Evolutionary conservation across 92 coral and sea anemone species (phyloP).

Genomic region (Paragorgia papillata): DNA sequence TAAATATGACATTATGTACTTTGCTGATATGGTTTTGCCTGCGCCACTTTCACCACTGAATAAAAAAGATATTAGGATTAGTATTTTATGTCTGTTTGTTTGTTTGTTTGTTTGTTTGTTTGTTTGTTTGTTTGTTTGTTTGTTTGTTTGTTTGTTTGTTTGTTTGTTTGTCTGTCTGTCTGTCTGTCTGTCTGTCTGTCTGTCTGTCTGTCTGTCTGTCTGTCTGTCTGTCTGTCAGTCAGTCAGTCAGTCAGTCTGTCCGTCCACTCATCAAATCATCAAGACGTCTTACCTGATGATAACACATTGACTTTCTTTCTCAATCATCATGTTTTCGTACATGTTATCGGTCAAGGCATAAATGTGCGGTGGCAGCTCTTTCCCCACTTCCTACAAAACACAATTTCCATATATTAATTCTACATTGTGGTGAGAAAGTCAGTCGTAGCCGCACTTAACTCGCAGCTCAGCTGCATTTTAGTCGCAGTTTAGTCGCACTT

Average conservation of each 20-base stretch:
- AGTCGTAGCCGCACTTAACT: too few relatives aligned
- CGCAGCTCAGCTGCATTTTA: too few relatives aligned
- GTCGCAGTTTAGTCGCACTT: too few relatives aligned
- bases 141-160: too few relatives aligned
- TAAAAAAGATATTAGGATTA: background rate
- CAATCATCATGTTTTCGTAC: conserved; percentile 88
- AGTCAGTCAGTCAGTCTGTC: background rate
- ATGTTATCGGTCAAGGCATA: conserved; percentile 86
- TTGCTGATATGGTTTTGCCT: conserved; percentile 92
- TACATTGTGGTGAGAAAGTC: too few relatives aligned
- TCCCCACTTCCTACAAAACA: background rate
- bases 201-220: background rate
- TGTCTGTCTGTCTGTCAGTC: background rate
- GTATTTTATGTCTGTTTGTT: background rate
- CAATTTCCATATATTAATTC: background rate
- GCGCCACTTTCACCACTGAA: conserved; percentile 95
- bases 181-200: background rate
- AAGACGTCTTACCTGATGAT: conserved; percentile 70
- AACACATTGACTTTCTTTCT: conserved; percentile 85
- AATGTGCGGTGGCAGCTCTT: conserved; percentile 71
- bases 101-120: background rate
- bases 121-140: too few relatives aligned
- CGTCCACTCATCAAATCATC: background rate
- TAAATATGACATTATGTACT: conserved; percentile 80
- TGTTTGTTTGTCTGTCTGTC: too few relatives aligned